Evolutionary conservation across 2,888 invertebrate species (phyloP), one percentile per base, ranked within the genome.

Genomic region (Epinotia nisella): DNA sequence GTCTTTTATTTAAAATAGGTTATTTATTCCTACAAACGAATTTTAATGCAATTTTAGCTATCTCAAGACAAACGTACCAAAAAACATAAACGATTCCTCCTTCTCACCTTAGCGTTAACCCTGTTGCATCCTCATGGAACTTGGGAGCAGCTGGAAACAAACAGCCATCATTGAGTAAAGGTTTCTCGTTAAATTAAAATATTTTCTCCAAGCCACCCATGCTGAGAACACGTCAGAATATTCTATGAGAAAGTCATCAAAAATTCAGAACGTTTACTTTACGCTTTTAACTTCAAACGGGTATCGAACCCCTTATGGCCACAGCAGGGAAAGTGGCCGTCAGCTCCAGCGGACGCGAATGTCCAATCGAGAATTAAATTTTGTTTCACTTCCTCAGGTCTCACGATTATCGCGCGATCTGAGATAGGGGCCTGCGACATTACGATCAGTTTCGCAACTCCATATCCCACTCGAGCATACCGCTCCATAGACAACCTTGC

Each of bases 331-430:
- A 83, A 83, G 82, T 81, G 74, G 76, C 75, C 75, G 75, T 76
- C 77, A 75, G 76, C 59, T 75, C 73, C 61, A 70, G 45, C 80
- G 77, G 80, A 79, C 81, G 76, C 77, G 55, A 76, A 76, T 71
- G 74, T 74, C 71, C 76, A 70, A 58, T 74, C 64, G 60, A 70
- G 56, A 76, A 78, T 78, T 77, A 71, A 79, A 78, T 79, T 80
- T 80, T 80, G 77, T 81, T 80, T 82, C 80, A 82, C 81, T 82
- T 84, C 83, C 85, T 80, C 74, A 77, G 75, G 74, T 82, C 81
- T 79, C 82, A 82, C 85, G 85, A 75, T 82, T 81, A 83, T 84
- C 82, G 78, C 76, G 76, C 73, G 74, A 66, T 55, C 66, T 49
- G 24, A 67, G 62, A 73, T 64, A 68, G 67, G 24, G 70, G 61